Percentiles rank a stretch among this genome's conserved stretches.
Conservation (phyloP, 2,797 vertebrate species). For the Micrastur ruficollis region DNA sequence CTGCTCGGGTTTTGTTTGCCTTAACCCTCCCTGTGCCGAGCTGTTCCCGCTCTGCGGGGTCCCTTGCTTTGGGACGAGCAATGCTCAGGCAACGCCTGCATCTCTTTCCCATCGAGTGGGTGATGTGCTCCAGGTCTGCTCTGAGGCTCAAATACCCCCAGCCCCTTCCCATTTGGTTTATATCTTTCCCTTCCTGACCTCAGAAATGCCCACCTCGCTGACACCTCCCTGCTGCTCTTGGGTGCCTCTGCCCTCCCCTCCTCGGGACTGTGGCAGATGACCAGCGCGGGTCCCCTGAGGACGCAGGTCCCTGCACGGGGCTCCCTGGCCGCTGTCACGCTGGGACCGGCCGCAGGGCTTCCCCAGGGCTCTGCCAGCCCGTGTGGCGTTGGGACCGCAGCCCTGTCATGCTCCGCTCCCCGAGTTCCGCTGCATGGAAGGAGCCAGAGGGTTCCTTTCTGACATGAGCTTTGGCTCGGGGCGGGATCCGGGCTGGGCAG, state of each 20-base stretch:
- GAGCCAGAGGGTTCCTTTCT: background rate
- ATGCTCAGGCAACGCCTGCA: fast-evolving
- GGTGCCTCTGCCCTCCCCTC: background rate
- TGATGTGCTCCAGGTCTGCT: background rate
- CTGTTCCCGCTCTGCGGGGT: background rate
- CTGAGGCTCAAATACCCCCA: background rate
- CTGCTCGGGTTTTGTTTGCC: background rate
- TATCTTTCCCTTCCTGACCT: background rate
- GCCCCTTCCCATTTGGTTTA: fast-evolving
- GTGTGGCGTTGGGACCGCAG: fast-evolving
- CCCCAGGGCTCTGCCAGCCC: background rate
- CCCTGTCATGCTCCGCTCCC: background rate
- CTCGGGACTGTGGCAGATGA: background rate
- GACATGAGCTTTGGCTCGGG: background rate
- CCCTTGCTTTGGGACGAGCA: background rate
- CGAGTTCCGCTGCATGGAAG: fast-evolving
- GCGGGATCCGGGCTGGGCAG: background rate
- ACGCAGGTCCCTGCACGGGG: background rate
- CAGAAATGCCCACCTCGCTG: background rate
- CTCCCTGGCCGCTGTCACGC: background rate
- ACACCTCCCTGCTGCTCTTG: background rate
- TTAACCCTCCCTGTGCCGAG: slow-evolving; percentile 16
- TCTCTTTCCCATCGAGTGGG: background rate
- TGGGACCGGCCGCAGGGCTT: background rate
- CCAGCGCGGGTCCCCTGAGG: background rate